phyloP scores from a whole-genome alignment of 2,888 invertebrate genomes.

The Furcula furcula region DNA sequence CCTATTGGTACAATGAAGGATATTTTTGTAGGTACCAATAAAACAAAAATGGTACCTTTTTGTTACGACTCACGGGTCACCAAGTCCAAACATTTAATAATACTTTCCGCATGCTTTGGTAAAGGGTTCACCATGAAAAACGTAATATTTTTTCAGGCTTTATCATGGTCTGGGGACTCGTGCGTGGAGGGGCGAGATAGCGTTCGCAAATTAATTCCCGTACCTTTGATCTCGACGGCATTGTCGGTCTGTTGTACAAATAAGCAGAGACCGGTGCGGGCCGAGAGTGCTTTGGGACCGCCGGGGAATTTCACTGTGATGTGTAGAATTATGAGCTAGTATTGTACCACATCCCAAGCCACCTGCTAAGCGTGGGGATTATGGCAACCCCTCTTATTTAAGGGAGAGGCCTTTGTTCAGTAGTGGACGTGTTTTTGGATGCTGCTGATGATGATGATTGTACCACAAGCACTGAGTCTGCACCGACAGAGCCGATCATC shows the following conservation, averaged over 20 bases:
- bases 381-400: no score
- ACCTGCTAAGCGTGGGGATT: no score
- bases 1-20: no score
- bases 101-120: conserved; percentile 1
- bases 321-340: conserved; percentile 25
- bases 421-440: no score
- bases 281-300: conserved; percentile 39
- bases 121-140: conserved; percentile 27
- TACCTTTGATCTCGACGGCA: conserved; percentile 67
- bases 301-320: conserved; percentile 38
- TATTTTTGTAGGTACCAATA: no score
- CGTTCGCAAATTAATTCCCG: conserved; percentile 71
- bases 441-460: no score
- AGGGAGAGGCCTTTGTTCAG: no score
- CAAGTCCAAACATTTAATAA: conserved; percentile 7
- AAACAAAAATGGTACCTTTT: no score
- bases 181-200: conserved; percentile 44
- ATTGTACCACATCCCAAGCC: no score
- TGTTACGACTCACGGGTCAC: not conserved
- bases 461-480: no score
- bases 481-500: no score
- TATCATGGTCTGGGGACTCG: conserved; percentile 41
- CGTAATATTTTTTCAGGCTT: conserved; percentile 48
- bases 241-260: conserved; percentile 69
- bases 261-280: conserved; percentile 41